Percentiles rank a stretch among this genome's conserved stretches.
These are phyloP conservation scores for Macrobrachium rosenbergii DNA, from an alignment of 1,140 invertebrate genomes.

Conservation along the genomic window DNA sequence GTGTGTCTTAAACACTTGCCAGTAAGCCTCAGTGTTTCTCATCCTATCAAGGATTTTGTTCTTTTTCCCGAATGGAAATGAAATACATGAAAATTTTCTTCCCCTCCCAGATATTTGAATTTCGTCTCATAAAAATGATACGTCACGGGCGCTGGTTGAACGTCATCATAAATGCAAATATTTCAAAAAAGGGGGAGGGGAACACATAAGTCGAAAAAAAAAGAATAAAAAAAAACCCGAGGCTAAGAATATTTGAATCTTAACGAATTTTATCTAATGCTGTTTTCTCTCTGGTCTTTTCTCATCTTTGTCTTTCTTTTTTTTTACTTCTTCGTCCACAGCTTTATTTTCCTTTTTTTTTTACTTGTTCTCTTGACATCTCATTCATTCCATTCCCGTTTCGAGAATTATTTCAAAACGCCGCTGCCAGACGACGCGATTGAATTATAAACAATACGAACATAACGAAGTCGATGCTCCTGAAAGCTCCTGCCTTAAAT, in stretches of 20 bases:
- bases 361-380: no score
- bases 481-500: no score
- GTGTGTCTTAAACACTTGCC: neutral
- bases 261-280: conserved; percentile 1
- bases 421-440: no score
- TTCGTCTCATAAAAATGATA: conserved; percentile 47
- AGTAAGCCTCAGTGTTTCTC: no score
- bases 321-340: no score
- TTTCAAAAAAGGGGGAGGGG: conserved; percentile 18
- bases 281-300: neutral
- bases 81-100: conserved; percentile 20
- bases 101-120: conserved; percentile 4
- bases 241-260: conserved; percentile 1
- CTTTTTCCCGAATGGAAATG: conserved; percentile 6
- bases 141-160: conserved; percentile 44
- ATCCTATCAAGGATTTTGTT: conserved; percentile 13
- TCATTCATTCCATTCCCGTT: no score
- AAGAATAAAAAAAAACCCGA: neutral
- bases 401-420: no score
- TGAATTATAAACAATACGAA: no score
- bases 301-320: no score
- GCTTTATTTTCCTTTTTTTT: no score
- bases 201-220: conserved; percentile 16
- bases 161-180: conserved; percentile 62
- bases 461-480: neutral